Base-by-base conservation (phyloP, 2,113 vertebrate genomes). In the Puntigrus tetrazona region DNA sequence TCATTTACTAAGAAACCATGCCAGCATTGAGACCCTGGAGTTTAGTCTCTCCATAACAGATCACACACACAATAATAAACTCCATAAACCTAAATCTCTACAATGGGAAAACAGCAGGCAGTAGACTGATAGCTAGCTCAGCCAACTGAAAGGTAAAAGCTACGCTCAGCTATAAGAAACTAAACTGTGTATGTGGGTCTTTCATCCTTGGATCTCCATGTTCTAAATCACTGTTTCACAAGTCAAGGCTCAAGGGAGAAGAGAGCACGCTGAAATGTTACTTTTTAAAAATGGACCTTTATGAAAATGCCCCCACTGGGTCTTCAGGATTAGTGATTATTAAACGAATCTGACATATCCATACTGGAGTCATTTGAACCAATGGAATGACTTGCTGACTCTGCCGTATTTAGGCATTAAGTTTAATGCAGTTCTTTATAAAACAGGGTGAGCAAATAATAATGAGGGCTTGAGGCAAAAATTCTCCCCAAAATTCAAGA, bases 121-220 rank as follows among this genome's bases (percentile, higher is more conserved):
- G 82, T 13, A 72, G 11, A 87, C 61, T 57, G 16, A 69, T 81
- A 77, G 82, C n/a, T 77, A 70, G 55, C 36, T 67, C 59, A 61
- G 20, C 45, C 18, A 34, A 61, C 82, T 69, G 34, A 81, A 4
- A 80, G 52, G 72, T 61, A 50, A 87, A 34, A 61, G 18, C 34
- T 78, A 57, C 13, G 41, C 61, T 85, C 65, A 52, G 65, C 22
- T 41, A 16, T 59, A 45, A 45, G 38, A 74, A 76, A 63, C 20
- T 52, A 29, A 61, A 25, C n/a, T 59, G 34, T 25, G 10, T n/a
- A 29, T 8, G 10, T 20, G 8, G 34, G 65, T 69, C 65, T 10
- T 29, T 13, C 14, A 29, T 72, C 70, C n/a, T 27, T 9, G 1
- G 20, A 34, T 69, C 61, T 18, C 29, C 6, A 31, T n/a, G 36